A percentile compares a stretch with the other conserved stretches of the same genome.
These are phyloP conservation scores for Drosophila helvetica DNA, from an alignment of 2,888 invertebrate genomes.

Conservation along the genomic window DNA sequence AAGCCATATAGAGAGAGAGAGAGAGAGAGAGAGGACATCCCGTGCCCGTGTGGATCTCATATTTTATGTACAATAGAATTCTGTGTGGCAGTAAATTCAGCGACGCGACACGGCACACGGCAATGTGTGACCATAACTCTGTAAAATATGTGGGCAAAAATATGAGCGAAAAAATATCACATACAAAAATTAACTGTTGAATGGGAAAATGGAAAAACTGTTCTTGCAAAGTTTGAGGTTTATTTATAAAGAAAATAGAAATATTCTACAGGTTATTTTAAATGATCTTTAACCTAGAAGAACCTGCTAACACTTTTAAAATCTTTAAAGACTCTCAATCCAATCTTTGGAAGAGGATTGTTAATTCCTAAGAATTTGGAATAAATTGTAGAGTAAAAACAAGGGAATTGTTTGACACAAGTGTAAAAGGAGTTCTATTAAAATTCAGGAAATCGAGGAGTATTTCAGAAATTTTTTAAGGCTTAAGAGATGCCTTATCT, in stretches of 20 bases:
- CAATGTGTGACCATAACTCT: slow-evolving; percentile 1
- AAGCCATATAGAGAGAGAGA: neutral
- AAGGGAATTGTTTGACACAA: neutral
- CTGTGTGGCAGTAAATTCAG: neutral
- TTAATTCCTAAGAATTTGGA: neutral
- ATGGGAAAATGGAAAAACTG: neutral
- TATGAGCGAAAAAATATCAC: neutral
- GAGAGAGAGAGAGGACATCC: neutral
- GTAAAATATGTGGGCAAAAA: neutral
- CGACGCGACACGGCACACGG: neutral
- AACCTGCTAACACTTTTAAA: neutral
- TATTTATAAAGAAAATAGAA: no score
- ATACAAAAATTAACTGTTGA: neutral
- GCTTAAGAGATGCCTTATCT: neutral
- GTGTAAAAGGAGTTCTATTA: neutral
- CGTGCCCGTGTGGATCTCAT: slow-evolving; percentile 1
- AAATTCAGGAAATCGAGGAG: neutral
- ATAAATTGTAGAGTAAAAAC: neutral
- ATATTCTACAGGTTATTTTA: neutral
- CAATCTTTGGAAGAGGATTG: neutral
- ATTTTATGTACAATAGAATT: neutral
- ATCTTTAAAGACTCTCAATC: fast-evolving
- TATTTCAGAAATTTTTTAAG: neutral
- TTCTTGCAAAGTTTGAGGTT: neutral
- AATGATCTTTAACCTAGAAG: neutral